Evolutionary conservation across 2,797 vertebrate species (phyloP), one percentile per base, ranked within the genome.

Genomic region (Zenarchopterus dispar): DNA sequence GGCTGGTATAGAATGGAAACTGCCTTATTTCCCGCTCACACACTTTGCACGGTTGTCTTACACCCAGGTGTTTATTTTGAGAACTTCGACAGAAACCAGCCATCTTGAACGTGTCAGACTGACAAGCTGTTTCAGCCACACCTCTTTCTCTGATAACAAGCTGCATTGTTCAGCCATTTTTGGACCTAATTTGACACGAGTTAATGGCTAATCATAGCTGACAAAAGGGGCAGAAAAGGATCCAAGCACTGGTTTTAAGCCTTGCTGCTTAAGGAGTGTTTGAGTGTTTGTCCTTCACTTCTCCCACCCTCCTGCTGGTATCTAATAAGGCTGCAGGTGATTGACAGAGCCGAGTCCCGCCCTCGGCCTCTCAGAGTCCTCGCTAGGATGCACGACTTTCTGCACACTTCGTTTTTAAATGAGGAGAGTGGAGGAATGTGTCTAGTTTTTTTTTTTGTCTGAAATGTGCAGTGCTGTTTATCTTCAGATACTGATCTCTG

Each of bases 61-160:
- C 71, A 62, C 47, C 36, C 45, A 62, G 63, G 57, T 48, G 36
- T 52, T 67, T 33, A 28, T 44, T 78, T 69, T 72, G 60, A 72
- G 70, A 71, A 28, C n/a, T 49, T 77, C 69, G 82, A 81, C 68
- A 72, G 17, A 73, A 77, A 76, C 81, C 50, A 67, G 5, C 9
- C 33, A 77, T 36, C 18, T 23, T 77, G 72, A 87, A 77, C 81
- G 87, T 85, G 82, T 88, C 74, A 84, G 64, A 70, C 56, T 77
- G 75, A 69, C 77, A 75, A 56, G 72, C 45, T 39, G 36, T 66
- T 82, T 54, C 62, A 69, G 67, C 56, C 72, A 31, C 70, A 56
- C 73, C 78, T 66, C 19, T 24, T 22, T 46, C 53, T 47, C 33
- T 61, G 67, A 78, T 60, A 50, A 18, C 19, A 59, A 71, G 54